Evolutionary conservation across 1,140 invertebrate species (phyloP).

Genomic region (Brachionus calyciflorus): DNA sequence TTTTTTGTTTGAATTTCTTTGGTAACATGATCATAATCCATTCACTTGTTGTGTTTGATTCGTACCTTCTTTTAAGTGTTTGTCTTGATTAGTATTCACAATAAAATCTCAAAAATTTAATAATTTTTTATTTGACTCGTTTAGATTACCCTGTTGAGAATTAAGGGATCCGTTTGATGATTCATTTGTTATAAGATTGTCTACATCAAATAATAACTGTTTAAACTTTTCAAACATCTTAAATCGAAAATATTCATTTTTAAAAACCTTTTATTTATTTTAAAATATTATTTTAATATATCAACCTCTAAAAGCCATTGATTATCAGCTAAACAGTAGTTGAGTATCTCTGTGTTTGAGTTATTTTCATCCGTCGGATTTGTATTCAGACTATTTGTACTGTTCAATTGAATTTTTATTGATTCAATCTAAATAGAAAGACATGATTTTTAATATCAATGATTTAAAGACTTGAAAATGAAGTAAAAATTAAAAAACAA

Average conservation of each 20-base stretch:
- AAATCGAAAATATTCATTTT: background rate
- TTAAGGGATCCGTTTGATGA: background rate
- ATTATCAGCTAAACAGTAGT: constrained; percentile 40
- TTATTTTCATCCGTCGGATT: constrained; percentile 20
- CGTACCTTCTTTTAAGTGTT: too few relatives aligned
- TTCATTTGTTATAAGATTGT: constrained; percentile 32
- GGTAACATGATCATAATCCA: too few relatives aligned
- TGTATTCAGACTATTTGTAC: background rate
- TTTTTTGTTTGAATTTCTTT: too few relatives aligned
- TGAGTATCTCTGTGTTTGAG: constrained; percentile 1
- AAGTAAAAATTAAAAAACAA: too few relatives aligned
- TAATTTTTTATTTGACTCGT: background rate
- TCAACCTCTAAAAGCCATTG: constrained; percentile 43
- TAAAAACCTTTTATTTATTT: background rate
- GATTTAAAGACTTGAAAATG: too few relatives aligned
- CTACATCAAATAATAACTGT: constrained; percentile 42
- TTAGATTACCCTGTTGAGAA: background rate
- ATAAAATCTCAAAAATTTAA: too few relatives aligned
- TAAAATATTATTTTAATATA: background rate
- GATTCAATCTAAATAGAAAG: constrained; percentile 7
- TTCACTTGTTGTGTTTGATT: too few relatives aligned
- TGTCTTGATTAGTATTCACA: too few relatives aligned
- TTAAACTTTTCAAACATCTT: constrained; percentile 46
- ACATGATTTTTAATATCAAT: background rate
- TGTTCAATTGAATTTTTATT: constrained; percentile 15